Base-by-base conservation (phyloP, 2,113 vertebrate genomes). In the Myrmophylax atrothorax region DNA sequence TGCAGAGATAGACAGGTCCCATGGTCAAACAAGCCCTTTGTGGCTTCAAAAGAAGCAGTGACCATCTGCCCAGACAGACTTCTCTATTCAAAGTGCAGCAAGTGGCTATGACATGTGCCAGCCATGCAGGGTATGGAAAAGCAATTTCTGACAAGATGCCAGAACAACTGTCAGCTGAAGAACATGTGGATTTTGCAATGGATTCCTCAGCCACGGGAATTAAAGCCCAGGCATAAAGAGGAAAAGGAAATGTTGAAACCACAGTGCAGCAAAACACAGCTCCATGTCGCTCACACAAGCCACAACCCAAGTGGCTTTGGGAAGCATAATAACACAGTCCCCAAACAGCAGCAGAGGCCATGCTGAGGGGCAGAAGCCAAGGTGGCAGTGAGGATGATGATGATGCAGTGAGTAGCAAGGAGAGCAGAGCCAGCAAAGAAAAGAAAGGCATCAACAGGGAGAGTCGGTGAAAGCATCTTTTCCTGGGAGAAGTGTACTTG, bases 241-340 rank as follows among this genome's bases (percentile, higher is more conserved):
- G 86, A 91, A 93, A 68, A 88, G 91, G 94, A 97, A 94, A 73
- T 0, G 33, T 89, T 68, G 82, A 93, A 95, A 89, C 58, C 78
- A 35, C 87, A 64, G 56, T 1, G 5, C n/a, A 33, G 76, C 67
- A 66, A 60, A 77, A 46, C 26, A 7, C 13, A 2, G 87, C 56
- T 84, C 12, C 0, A 6, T 22, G 66, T 26, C 38, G 8, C 28
- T 87, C 3, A 5, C 89, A 53, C 16, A 38, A 75, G 58, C 53
- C 66, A 24, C 81, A 7, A 66, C 87, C 81, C 53, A 28, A 29
- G 19, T 1, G 13, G 55, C 66, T 87, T 87, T n/a, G 53, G 74
- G 38, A 14, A n/a, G 25, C 37, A 10, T 5, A 79, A 53, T 37
- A 80, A 55, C 42, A 38, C 24, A 37, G 56, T 53, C 33, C 70